Evolutionary conservation across 2,113 vertebrate genomes (phyloP).

Genomic region (Saiga tatarica): DNA sequence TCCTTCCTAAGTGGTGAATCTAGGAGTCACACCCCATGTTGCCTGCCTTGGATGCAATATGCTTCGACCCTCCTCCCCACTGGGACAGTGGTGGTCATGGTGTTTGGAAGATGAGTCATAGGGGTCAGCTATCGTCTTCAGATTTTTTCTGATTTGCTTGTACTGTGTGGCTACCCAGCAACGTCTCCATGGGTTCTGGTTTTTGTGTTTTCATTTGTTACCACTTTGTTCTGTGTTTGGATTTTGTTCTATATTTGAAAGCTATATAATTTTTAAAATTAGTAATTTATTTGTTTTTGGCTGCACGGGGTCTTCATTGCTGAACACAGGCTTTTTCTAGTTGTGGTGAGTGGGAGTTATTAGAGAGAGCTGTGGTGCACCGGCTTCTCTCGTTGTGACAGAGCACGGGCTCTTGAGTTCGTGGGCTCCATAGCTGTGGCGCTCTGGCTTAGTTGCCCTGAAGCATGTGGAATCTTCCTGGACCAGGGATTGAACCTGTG

Average conservation of each 20-base stretch:
- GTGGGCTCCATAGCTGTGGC: neutral
- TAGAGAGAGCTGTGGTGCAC: neutral
- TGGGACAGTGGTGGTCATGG: neutral
- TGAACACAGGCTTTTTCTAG: neutral
- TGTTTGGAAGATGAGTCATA: neutral
- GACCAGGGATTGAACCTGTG: neutral
- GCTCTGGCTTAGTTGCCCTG: neutral
- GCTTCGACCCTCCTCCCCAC: rapidly evolving
- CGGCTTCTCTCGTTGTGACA: neutral
- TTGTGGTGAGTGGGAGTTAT: neutral
- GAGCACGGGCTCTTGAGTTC: neutral
- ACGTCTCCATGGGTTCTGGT: neutral
- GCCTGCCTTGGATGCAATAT: neutral
- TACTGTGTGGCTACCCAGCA: neutral
- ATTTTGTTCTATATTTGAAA: neutral
- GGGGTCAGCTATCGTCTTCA: neutral
- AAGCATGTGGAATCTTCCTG: neutral
- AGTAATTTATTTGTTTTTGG: neutral
- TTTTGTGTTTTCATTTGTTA: neutral
- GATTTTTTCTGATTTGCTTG: neutral
- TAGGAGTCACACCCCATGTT: neutral
- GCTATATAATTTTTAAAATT: neutral
- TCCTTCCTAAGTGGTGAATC: neutral
- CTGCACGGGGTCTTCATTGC: neutral
- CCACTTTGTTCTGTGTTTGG: neutral